Conservation (phyloP, 2,797 vertebrate genomes). For the Nyctalus aviator region DNA sequence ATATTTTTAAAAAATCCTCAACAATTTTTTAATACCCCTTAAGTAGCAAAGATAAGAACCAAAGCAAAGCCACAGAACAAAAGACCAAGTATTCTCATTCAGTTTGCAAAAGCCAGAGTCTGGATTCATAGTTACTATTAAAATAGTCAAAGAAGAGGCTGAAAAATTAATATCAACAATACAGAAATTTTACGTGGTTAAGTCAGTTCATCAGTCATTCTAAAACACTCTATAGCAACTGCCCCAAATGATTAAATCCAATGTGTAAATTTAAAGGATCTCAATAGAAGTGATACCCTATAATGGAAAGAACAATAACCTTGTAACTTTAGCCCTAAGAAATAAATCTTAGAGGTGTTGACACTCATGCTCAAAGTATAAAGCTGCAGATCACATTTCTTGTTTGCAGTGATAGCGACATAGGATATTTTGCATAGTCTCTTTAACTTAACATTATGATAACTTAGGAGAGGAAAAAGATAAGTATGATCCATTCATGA, state of each 20-base stretch:
- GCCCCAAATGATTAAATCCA: background rate
- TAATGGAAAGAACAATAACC: constrained; percentile 41
- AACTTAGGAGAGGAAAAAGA: background rate
- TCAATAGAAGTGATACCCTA: background rate
- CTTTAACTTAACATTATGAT: constrained; percentile 34
- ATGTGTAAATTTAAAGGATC: background rate
- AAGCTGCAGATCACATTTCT: constrained; percentile 50
- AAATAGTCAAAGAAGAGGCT: background rate
- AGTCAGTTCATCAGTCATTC: background rate
- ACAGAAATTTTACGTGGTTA: background rate
- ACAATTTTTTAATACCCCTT: constrained; percentile 61
- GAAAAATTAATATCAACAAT: background rate
- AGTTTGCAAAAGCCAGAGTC: background rate
- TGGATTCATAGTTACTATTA: background rate
- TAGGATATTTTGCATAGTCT: constrained; percentile 28
- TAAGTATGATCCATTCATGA: background rate
- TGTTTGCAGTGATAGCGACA: constrained; percentile 14
- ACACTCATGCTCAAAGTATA: background rate
- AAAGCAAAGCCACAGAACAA: constrained; percentile 67
- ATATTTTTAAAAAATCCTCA: constrained; percentile 64
- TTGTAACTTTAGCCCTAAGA: constrained; percentile 22
- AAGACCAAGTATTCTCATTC: background rate
- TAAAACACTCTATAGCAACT: background rate
- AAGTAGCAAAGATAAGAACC: background rate
- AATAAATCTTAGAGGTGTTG: constrained; percentile 10